phyloP scores from a whole-genome alignment of 2,113 vertebrate species.

The Myotis brandtii region DNA sequence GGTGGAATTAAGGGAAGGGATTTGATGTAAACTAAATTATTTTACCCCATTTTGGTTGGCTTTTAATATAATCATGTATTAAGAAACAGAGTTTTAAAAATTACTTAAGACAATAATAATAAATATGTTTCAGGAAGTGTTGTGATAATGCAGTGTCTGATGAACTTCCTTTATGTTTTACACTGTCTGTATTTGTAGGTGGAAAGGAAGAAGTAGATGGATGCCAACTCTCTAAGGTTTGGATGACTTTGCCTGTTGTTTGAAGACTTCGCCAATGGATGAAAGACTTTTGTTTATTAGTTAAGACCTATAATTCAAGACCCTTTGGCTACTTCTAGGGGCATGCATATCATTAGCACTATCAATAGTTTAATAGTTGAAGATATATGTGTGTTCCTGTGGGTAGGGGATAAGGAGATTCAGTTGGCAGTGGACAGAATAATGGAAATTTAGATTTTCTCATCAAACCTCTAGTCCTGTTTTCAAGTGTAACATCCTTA shows the following conservation, averaged over 20 bases:
- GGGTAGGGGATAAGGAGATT: neutral
- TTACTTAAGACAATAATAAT: neutral
- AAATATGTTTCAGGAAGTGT: neutral
- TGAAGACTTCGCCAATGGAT: neutral
- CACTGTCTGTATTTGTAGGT: neutral
- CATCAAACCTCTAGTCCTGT: neutral
- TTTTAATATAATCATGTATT: conserved; percentile 27
- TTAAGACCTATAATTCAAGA: neutral
- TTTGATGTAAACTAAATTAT: neutral
- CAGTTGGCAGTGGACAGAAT: neutral
- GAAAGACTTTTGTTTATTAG: neutral
- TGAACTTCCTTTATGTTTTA: neutral
- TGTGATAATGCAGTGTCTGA: neutral
- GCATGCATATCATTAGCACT: neutral
- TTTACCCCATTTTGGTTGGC: neutral
- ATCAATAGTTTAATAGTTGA: neutral
- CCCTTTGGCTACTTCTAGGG: neutral
- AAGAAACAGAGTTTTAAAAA: neutral
- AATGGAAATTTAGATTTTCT: neutral
- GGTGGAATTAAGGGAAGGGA: neutral
- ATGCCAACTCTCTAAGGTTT: neutral
- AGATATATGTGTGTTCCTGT: neutral
- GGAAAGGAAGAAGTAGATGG: neutral
- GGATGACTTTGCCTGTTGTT: neutral
- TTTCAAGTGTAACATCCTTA: neutral